Evolutionary conservation across 1,140 invertebrate genomes (phyloP), one percentile per base, ranked within the genome.

Genomic region (Bombus impatiens): DNA sequence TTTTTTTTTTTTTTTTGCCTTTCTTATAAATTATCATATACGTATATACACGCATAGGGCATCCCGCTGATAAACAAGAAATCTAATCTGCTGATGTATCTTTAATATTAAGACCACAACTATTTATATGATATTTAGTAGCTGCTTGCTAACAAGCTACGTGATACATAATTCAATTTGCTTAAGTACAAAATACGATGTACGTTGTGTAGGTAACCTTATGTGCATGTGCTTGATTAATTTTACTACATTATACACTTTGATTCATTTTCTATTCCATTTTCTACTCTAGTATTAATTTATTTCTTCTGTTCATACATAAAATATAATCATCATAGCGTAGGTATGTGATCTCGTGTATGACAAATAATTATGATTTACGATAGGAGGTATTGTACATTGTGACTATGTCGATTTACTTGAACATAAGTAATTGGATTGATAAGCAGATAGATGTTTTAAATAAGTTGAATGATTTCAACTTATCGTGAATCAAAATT

Each of bases 191-290:
- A 80, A 47, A 74, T 15, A 83, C 81, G 67, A 90, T 90, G 89
- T 90, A 90, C 89, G 89, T 90, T 90, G 89, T 90, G 88, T 90
- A 90, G 86, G 82, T 79, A 62, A 25, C 71, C 37, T 83, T 79
- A 37, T 77, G 44, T 84, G 89, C 89, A 90, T 83, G 86, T 76
- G 88, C 88, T 86, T 86, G 78, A 62, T 59, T 74, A 81, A 87
- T 84, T 86, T 88, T 75, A 78, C 71, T 82, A 86, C 37, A 62
- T 62, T 62, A 62, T 85, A 87, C 68, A 78, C 53, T 76, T 84
- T 82, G 67, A 42, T 86, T 71, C 47, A 53, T 86, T 82, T 68
- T 65, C 57, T 88, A 74, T 70, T 86, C 53, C 86, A 72, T 76
- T 76, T 37, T 78, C 79, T 88, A 70, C 86, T 86, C 13, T 82